Base-by-base conservation (phyloP, 2,888 invertebrate species). In the Drosophila mayaguana region DNA sequence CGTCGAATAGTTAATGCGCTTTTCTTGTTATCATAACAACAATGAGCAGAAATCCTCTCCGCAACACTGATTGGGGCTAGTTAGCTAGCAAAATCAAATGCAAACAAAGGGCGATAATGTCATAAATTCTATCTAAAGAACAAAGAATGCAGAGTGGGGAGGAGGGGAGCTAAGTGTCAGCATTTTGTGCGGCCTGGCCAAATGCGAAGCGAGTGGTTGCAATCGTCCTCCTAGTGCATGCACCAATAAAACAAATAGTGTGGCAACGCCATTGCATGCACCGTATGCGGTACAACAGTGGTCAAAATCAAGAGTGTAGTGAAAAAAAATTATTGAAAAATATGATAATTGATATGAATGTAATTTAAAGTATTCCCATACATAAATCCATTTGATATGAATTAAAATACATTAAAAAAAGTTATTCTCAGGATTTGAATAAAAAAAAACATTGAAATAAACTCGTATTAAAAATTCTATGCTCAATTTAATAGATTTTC, bases 1-100 rank as follows among this genome's bases (percentile, higher is more conserved):
- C 70, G 72, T 60, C 79, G 81, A 83, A 85, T 84, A 87, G 84
- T 84, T 87, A 88, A 84, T 84, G 85, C 75, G 77, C 63, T 85
- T 88, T 67, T 73, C 83, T 73, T 88, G 85, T 85, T 64, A 55
- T 25, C 62, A 20, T 22, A 42, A 56, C 46, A 48, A 64, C 46
- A 60, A 67, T 57, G 50, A 42, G 40, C 53, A 22, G 3, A 51
- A 68, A 70, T 51, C 51, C 56, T 53, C 46, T 2, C 54, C 38
- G 48, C 28, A 45, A 40, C 63, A 12, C 62, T 63, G 69, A 67
- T 63, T 64, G 63, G 42, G 61, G 57, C 63, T 69, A 76, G 78
- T 74, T 78, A 56, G 55, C 59, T 40, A 48, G 51, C 45, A 62
- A 63, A 70, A 73, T 45, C 68, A 56, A 60, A 66, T 16, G 34